Evolutionary conservation across 2,797 vertebrate species (phyloP).

Genomic region (Sebastes wilsoni): DNA sequence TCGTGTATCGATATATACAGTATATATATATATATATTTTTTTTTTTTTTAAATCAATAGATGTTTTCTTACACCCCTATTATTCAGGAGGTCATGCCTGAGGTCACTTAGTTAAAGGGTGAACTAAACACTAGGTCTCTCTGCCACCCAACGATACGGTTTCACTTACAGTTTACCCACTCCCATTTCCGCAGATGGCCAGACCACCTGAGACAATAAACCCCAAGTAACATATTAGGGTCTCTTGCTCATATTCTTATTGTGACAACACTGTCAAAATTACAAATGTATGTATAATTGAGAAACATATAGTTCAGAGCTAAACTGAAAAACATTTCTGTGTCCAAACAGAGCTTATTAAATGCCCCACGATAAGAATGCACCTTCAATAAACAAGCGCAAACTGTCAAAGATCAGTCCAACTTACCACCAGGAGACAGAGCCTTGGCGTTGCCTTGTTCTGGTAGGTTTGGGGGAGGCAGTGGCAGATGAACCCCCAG

Average conservation of each 20-base stretch:
- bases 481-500: constrained; percentile 90
- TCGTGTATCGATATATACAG: too few relatives aligned
- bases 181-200: too few relatives aligned
- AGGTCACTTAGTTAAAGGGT: too few relatives aligned
- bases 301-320: not conserved
- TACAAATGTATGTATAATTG: not conserved
- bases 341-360: not conserved
- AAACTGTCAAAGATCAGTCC: not conserved
- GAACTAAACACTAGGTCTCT: not conserved
- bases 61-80: too few relatives aligned
- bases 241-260: not conserved
- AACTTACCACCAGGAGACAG: constrained; percentile 59
- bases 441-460: not conserved
- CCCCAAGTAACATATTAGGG: too few relatives aligned
- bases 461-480: constrained; percentile 63
- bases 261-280: not conserved
- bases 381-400: not conserved
- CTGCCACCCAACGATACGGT: not conserved
- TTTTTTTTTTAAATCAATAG: too few relatives aligned
- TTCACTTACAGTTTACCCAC: not conserved
- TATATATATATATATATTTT: too few relatives aligned
- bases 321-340: not conserved
- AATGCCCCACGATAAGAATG: not conserved
- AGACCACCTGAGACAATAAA: too few relatives aligned
- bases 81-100: too few relatives aligned